Evolutionary conservation across 2,888 invertebrate species (phyloP), one percentile per base, ranked within the genome.

Genomic region (Clitarchus hookeri): DNA sequence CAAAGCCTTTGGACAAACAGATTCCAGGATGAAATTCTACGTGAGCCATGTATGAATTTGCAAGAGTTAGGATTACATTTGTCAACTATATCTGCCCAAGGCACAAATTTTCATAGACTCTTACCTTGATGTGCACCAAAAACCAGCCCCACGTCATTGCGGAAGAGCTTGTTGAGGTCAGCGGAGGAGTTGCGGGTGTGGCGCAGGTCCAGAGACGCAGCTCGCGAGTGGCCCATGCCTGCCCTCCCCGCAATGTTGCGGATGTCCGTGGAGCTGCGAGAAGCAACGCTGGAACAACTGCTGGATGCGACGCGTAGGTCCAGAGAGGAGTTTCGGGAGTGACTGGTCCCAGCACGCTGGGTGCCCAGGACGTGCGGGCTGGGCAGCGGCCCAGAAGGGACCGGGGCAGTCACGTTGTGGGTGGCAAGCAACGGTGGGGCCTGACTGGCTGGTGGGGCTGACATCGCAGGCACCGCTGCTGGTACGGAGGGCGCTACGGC

Each of bases 251-350:
- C 90, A 77, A 89, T 88, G 44, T 88, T 89, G 44, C 93, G 90
- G 85, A 93, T 90, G 89, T 93, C 93, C 87, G 91, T 92, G 4
- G 92, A 92, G 89, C 92, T 93, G 80, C 93, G 90, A 25, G 90
- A 90, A 6, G 89, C 89, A 44, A 87, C 85, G 36, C 85, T 79
- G n/a, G 87, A 85, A 54, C 87, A 84, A 23, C 86, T 86, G 77
- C 83, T 87, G 1, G 91, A 93, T 90, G 91, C 90, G 78, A 92
- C 90, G 85, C 97, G 93, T 87, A 97, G 93, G 90, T 97, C 97
- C 90, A 96, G 93, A 0, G 97, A 97, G 0, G 97, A 96, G 91
- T 97, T 97, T 88, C 97, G 93, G 0, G 97, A 96, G 91, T 96
- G 96, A 83, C 92, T 91, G 90, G 88, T 83, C 9, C 44, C 79